These are phyloP conservation scores for Drosophila paranaensis DNA, from an alignment of 2,888 invertebrate species.

Conservation along the genomic window DNA sequence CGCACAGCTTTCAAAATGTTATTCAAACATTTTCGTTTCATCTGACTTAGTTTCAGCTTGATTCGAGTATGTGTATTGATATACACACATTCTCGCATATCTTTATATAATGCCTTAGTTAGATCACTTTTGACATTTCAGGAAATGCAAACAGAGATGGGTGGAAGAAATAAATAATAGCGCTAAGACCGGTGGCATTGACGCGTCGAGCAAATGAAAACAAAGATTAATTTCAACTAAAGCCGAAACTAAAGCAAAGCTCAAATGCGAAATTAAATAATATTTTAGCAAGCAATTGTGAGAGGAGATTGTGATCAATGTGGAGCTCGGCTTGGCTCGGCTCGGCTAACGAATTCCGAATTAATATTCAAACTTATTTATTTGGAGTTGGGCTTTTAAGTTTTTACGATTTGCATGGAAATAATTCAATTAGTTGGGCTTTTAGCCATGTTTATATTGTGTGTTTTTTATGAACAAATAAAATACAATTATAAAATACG, in stretches of 20 bases:
- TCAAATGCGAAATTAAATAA: slow-evolving; percentile 48
- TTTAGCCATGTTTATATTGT: slow-evolving; percentile 42
- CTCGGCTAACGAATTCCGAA: slow-evolving; percentile 48
- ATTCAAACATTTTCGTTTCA: slow-evolving; percentile 19
- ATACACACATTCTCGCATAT: slow-evolving; percentile 16
- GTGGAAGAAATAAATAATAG: slow-evolving; percentile 21
- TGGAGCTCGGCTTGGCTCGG: slow-evolving; percentile 20
- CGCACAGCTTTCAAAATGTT: slow-evolving; percentile 20
- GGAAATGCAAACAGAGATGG: slow-evolving; percentile 53
- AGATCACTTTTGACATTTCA: slow-evolving; percentile 40
- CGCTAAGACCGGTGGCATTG: slow-evolving; percentile 72
- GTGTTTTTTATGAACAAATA: slow-evolving; percentile 40
- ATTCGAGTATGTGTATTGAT: slow-evolving; percentile 39
- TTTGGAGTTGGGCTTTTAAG: slow-evolving; percentile 27
- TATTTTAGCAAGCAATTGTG: slow-evolving; percentile 41
- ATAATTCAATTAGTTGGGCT: slow-evolving; percentile 72
- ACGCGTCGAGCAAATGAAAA: slow-evolving; percentile 56
- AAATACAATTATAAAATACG: slow-evolving; percentile 56
- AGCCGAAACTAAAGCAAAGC: slow-evolving; percentile 38
- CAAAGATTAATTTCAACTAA: slow-evolving; percentile 60
- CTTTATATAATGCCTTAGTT: slow-evolving; percentile 48
- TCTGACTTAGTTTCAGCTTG: slow-evolving; percentile 18
- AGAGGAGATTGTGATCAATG: slow-evolving; percentile 50
- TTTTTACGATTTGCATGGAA: slow-evolving; percentile 64
- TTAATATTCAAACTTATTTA: slow-evolving; percentile 33